A percentile compares a stretch with the other conserved stretches of the same genome.
phyloP scores from a whole-genome alignment of 2,888 invertebrate species.

The Petrolisthes manimaculis region DNA sequence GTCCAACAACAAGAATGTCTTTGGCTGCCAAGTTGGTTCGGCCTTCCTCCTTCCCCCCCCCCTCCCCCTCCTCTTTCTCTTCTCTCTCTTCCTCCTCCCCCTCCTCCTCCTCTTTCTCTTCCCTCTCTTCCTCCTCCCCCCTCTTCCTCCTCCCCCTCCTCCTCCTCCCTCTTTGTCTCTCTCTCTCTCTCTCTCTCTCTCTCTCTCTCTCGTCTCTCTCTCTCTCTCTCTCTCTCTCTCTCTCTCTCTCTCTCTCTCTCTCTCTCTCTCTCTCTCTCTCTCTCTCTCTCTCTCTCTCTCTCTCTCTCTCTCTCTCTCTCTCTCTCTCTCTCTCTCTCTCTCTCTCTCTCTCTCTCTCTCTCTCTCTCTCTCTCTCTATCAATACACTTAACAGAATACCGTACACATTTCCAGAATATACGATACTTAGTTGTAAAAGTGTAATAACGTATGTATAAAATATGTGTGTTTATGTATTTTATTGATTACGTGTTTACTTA shows the following conservation, averaged over 20 bases:
- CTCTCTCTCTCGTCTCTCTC: background rate
- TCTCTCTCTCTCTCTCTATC: background rate
- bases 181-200: background rate
- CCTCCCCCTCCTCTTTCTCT: background rate
- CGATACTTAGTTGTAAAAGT: no score
- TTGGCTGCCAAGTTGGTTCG: background rate
- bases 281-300: background rate
- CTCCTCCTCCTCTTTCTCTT: background rate
- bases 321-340: slow-evolving; percentile 2
- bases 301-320: background rate
- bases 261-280: background rate
- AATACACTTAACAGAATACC: no score
- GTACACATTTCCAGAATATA: no score
- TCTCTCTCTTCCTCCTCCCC: background rate
- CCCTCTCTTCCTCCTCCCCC: background rate
- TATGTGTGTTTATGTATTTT: no score
- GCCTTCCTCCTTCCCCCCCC: background rate
- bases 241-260: background rate
- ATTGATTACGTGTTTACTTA: no score
- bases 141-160: background rate
- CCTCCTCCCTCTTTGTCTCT: background rate
- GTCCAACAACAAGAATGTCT: background rate
- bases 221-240: background rate
- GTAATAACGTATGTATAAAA: no score
- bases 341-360: background rate